Base-by-base conservation (phyloP, 37 sponge, comb jelly and placozoan species). In the Cliona cf. orientalis region DNA sequence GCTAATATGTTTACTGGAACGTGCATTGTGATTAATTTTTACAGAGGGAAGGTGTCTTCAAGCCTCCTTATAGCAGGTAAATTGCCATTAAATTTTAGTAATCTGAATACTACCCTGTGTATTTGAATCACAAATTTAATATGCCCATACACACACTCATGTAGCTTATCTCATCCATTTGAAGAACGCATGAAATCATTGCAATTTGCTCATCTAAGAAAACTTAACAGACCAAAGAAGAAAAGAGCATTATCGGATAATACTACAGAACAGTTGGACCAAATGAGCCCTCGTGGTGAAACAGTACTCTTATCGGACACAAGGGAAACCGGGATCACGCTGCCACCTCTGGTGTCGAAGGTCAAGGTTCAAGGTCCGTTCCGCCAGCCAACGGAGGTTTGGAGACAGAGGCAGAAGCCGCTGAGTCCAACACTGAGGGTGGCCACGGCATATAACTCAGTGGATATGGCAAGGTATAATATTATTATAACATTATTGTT, bases 381-480 rank as follows among this genome's bases (percentile, higher is more conserved):
- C 39, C 32, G 36, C 11, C 36, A 37, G 4, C 68, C 68, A 7
- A 7, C 25, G 36, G 33, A 67, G 5, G 68, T 67, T 4, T 33
- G 68, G 68, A 31, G 36, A 67, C 36, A 33, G 39, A 67, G 38
- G 39, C 25, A 21, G 4, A 67, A 29, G 36, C 38, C 68, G 17
- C 40, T 35, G 5, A 33, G 17, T 67, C 68, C 40, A 6, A 36
- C 39, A 9, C 39, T 67, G 19, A 29, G 39, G 17, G 68, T 35
- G 17, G 36, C 68, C 34, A 67, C 68, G 3, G 38, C 25, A 5
- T 67, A 67, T 35, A 19, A 67, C 36, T 67, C 68, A 37, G 39
- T 6, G 4, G 68, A 67, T 37, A 19, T 67, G 25, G 68, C 68
- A 67, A 67, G 68, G 68, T 35, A 67, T 67, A 61, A n/a, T 26